phyloP scores from a whole-genome alignment of 2,797 vertebrate genomes.

The Balearica regulorum region DNA sequence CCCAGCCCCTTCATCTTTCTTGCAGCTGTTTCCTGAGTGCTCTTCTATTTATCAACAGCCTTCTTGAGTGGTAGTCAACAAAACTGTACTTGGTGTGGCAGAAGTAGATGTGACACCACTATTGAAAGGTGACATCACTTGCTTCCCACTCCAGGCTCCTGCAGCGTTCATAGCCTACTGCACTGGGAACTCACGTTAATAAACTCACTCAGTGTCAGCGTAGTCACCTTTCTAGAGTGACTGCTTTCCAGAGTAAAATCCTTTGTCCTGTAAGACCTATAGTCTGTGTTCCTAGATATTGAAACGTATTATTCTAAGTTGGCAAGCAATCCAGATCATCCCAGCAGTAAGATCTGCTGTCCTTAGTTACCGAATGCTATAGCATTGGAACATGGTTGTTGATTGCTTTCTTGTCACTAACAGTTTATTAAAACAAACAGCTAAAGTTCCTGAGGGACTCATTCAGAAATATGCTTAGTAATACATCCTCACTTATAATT shows the following conservation, averaged over 20 bases:
- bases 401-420: neutral
- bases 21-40: conserved; percentile 15
- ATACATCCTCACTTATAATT: neutral
- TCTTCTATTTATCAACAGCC: conserved; percentile 24
- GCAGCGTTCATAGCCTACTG: neutral
- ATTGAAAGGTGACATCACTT: neutral
- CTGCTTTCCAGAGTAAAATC: neutral
- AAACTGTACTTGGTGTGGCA: neutral
- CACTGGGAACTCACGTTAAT: neutral
- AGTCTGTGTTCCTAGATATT: neutral
- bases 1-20: neutral
- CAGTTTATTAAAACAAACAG: neutral
- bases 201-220: neutral
- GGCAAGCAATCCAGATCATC: neutral
- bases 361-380: neutral
- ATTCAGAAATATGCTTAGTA: neutral
- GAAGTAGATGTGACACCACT: neutral
- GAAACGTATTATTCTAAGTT: neutral
- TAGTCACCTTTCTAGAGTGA: neutral
- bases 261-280: neutral
- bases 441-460: neutral
- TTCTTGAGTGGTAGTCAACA: neutral
- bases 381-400: neutral
- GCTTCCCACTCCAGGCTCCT: neutral
- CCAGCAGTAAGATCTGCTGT: neutral